Evolutionary conservation across 2,797 vertebrate genomes (phyloP).

Genomic region (Leuciscus waleckii): DNA sequence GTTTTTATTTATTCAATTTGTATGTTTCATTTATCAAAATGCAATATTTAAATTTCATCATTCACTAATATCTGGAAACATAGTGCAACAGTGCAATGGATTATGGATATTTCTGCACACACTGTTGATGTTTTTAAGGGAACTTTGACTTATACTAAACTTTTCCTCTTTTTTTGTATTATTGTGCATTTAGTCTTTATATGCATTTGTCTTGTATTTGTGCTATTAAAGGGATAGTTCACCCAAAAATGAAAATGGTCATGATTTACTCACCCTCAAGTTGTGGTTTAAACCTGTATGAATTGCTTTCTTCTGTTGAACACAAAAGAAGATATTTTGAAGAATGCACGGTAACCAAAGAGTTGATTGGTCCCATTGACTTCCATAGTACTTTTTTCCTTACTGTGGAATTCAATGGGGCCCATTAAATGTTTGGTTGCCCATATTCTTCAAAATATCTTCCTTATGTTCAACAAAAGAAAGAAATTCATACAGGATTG

Average conservation of each 20-base stretch:
- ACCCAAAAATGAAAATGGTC: neutral
- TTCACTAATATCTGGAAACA: neutral
- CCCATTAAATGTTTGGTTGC: neutral
- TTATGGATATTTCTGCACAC: constrained; percentile 11
- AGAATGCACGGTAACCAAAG: neutral
- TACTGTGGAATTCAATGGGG: neutral
- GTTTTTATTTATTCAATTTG: neutral
- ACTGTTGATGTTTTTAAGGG: neutral
- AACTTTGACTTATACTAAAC: neutral
- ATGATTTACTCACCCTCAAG: neutral
- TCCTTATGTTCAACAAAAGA: neutral
- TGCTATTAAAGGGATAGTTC: neutral
- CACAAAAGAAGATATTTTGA: neutral
- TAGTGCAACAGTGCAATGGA: neutral
- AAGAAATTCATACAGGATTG: no score
- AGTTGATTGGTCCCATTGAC: neutral
- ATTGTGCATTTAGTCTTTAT: constrained; percentile 20
- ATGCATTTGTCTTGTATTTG: neutral
- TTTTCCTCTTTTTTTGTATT: neutral
- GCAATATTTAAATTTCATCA: constrained; percentile 18
- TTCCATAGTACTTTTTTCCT: neutral
- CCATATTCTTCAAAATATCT: neutral
- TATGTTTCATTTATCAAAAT: neutral
- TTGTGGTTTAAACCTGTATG: neutral
- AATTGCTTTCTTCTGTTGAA: neutral